A percentile compares a stretch with the other conserved stretches of the same genome.
Conservation (phyloP, 1,140 invertebrate genomes). For the Brachionus paranguensis region DNA sequence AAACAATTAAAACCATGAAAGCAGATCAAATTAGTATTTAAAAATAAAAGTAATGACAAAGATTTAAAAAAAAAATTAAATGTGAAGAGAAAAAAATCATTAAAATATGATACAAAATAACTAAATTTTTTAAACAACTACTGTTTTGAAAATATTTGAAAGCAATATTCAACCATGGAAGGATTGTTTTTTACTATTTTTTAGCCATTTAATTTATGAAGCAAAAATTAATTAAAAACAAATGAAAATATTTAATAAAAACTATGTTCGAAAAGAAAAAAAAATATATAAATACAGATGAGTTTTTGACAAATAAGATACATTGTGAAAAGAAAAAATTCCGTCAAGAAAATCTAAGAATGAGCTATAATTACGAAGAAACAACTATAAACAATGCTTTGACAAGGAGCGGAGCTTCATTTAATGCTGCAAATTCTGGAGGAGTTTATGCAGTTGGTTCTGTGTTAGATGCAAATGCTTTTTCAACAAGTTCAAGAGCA, state of each 20-base stretch:
- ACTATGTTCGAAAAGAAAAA: background rate
- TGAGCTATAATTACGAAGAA: conserved; percentile 8
- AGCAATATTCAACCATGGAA: background rate
- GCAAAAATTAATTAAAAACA: background rate
- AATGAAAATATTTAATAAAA: background rate
- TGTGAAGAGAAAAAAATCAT: background rate
- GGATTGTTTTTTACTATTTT: background rate
- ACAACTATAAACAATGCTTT: background rate
- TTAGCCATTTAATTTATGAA: background rate
- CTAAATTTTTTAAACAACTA: background rate
- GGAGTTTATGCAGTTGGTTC: background rate
- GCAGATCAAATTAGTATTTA: too few species aligned
- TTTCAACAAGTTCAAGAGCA: background rate
- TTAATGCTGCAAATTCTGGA: background rate
- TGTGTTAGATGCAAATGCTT: background rate
- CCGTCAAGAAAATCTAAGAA: background rate
- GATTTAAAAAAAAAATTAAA: too few species aligned
- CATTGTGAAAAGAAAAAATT: background rate
- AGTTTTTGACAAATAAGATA: background rate
- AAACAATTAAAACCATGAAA: too few species aligned
- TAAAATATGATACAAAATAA: background rate
- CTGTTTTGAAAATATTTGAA: background rate
- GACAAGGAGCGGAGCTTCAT: background rate
- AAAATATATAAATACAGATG: background rate
- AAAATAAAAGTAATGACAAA: too few species aligned